phyloP scores from a whole-genome alignment of 2,113 vertebrate genomes.

The Melanotaenia duboulayi region DNA sequence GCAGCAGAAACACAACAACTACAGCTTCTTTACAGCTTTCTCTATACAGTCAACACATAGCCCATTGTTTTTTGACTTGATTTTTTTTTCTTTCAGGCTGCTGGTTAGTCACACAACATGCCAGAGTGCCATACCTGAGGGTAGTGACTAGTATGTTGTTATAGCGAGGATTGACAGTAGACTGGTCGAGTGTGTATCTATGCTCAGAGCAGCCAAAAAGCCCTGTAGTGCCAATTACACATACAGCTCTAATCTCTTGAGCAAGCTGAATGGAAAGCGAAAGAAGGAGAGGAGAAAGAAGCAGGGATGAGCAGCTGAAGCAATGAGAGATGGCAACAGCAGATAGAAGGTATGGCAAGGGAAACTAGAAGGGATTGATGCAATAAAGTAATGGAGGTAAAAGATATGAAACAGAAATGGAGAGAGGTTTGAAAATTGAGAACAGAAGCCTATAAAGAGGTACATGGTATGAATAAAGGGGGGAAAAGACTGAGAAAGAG shows the following conservation, averaged over 20 bases:
- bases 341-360: neutral
- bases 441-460: neutral
- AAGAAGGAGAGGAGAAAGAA: conserved; percentile 20
- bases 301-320: neutral
- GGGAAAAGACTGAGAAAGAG: conserved; percentile 1
- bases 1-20: conserved; percentile 38
- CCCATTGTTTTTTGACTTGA: conserved; percentile 63
- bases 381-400: neutral
- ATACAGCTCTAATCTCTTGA: conserved; percentile 59
- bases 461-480: neutral
- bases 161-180: conserved; percentile 19
- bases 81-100: conserved; percentile 64
- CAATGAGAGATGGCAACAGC: neutral
- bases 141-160: conserved; percentile 19
- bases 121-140: conserved; percentile 49
- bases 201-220: conserved; percentile 38
- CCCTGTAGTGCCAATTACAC: conserved; percentile 74
- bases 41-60: conserved; percentile 40
- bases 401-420: neutral
- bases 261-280: conserved; percentile 28
- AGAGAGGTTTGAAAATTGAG: neutral
- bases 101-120: conserved; percentile 48
- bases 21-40: conserved; percentile 42
- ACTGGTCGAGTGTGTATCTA: conserved; percentile 24
- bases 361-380: conserved; percentile 5